phyloP scores from a whole-genome alignment of 2,797 vertebrate genomes.

The Enteromius afrohamiltoni region DNA sequence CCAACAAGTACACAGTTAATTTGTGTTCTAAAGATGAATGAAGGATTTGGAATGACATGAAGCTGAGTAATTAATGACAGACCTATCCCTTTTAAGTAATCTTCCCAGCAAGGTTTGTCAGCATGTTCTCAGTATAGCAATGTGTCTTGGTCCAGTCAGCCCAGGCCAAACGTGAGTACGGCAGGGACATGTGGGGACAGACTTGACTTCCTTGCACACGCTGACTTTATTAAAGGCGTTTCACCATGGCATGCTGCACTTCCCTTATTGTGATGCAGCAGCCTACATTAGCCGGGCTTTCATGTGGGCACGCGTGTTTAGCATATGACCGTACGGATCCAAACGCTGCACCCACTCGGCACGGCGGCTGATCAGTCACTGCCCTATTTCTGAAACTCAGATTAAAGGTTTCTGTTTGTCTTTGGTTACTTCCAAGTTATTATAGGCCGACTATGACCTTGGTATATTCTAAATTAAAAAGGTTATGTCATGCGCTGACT shows the following conservation, averaged over 20 bases:
- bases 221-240: conserved; percentile 60
- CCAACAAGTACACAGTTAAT: too few relatives aligned
- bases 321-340: conserved; percentile 62
- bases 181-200: conserved; percentile 57
- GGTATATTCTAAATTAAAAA: conserved; percentile 67
- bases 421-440: conserved; percentile 73
- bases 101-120: neutral
- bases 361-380: conserved; percentile 56
- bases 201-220: conserved; percentile 46
- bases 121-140: neutral
- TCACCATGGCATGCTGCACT: conserved; percentile 71
- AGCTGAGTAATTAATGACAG: too few relatives aligned
- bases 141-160: too few relatives aligned
- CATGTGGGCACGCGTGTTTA: conserved; percentile 59
- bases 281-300: conserved; percentile 65
- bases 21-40: too few relatives aligned
- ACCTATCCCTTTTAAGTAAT: too few relatives aligned
- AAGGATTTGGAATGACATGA: too few relatives aligned
- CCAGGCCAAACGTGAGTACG: conserved; percentile 23
- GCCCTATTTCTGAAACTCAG: conserved; percentile 65
- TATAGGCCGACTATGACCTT: conserved; percentile 70
- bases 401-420: conserved; percentile 72
- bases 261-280: conserved; percentile 68
- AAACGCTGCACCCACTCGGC: conserved; percentile 53
- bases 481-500: conserved; percentile 68